Evolutionary conservation across 1,140 invertebrate genomes (phyloP), one percentile per base, ranked within the genome.

Genomic region (Heliconius congener): DNA sequence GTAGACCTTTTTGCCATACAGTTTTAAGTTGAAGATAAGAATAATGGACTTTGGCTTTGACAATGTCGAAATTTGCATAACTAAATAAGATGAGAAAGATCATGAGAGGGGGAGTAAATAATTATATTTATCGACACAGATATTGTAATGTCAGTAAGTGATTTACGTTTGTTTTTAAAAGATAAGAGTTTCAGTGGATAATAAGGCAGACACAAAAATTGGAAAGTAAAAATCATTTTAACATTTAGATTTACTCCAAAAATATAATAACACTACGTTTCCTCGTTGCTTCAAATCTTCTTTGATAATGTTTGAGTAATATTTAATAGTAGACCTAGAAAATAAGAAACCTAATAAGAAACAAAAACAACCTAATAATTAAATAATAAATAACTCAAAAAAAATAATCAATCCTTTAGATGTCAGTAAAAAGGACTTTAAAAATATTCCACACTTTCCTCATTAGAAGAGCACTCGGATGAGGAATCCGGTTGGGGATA

Each of bases 401-500:
- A 23, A 66, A 30, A 16, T 5, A 1, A 66, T 23, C 18, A 52
- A 16, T 1, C 3, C 23, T n/a, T 30, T 6, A 13, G 13, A 18
- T 30, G n/a, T 23, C 0, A 60, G n/a, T 60, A 60, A 66, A 66
- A 66, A 66, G 11, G 23, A 27, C n/a, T 66, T 57, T 55, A 9
- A n/a, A 66, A 66, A 11, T 13, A 30, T 30, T 11, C 74, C 70
- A 72, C 39, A 46, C 55, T 76, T 71, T 71, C 66, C 70, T 77
- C 50, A 46, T 77, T 77, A 52, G 75, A 30, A 30, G 19, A 52
- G 46, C 70, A 77, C 75, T 76, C 75, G 66, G 34, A 55, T 57
- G 71, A 77, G 78, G 81, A 84, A 86, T 84, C 80, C 79, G 78
- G 71, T 46, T 76, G 73, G 78, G 83, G 79, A 78, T 83, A 83